Evolutionary conservation across 2,797 vertebrate species (phyloP), one percentile per base, ranked within the genome.

Genomic region (Podargus strigoides): DNA sequence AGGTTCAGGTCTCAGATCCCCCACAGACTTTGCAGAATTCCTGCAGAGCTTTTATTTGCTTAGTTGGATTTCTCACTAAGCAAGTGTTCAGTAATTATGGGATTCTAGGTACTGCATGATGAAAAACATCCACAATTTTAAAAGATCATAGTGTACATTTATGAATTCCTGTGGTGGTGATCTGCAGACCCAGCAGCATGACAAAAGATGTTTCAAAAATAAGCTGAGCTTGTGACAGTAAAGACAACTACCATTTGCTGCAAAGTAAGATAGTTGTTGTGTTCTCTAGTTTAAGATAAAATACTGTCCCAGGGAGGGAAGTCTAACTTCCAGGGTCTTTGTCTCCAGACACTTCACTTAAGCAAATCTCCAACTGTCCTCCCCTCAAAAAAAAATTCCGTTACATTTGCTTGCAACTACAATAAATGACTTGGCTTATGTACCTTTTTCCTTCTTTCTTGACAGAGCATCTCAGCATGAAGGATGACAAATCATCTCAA

Each of bases 401-500:
- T 56, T 63, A 39, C 7, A 39, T 89, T 95, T 95, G 17, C 59
- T 93, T 82, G 28, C 64, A 85, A 85, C 20, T 27, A 26, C 59
- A 92, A 77, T n/a, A 72, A 94, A 87, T 72, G 9, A 62, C 44
- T 34, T 90, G 19, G 20, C 53, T 94, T 90, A 79, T 62, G 52
- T 41, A 84, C 14, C 53, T 85, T 66, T 69, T 36, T 37, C 50
- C 49, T 83, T 72, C 53, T 44, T 95, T 88, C 73, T 77, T 28
- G 19, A 89, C 78, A 94, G 30, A 92, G 46, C 28, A 11, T 60
- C 81, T 96, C 86, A 93, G 68, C 59, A 37, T 58, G 68, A 85
- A 91, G 72, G 72, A 94, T 77, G 87, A 95, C 85, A 97, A 93
- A 94, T 92, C 74, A 94, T 85, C 60, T 88, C 83, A 93, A 96